Conservation (phyloP, 2,888 invertebrate genomes). For the Lordiphosa andalusiaca region DNA sequence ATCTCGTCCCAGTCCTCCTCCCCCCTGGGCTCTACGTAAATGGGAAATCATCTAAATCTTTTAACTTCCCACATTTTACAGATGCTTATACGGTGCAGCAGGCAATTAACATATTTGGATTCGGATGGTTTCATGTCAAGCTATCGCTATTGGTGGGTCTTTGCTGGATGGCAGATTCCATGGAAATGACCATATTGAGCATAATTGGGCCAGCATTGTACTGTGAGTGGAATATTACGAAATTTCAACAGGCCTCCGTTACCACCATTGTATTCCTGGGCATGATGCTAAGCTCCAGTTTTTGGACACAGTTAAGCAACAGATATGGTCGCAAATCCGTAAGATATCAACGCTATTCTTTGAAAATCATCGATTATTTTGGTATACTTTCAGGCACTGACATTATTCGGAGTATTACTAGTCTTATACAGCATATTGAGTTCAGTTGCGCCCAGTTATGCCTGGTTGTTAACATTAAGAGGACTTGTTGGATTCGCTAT, state of each 20-base stretch:
- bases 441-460: conserved; percentile 93
- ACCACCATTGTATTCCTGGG: conserved; percentile 97
- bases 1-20: no score
- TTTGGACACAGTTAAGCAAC: conserved; percentile 97
- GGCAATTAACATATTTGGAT: conserved; percentile 92
- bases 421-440: conserved; percentile 95
- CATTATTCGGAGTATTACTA: conserved; percentile 92
- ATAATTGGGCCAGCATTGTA: conserved; percentile 95
- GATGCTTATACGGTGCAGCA: conserved; percentile 93
- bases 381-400: conserved; percentile 83
- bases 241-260: conserved; percentile 94
- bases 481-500: conserved; percentile 97
- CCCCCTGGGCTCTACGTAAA: no score
- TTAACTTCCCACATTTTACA: conserved; percentile 69
- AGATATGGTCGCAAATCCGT: conserved; percentile 91
- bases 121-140: conserved; percentile 94
- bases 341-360: conserved; percentile 1
- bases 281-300: conserved; percentile 98
- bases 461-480: conserved; percentile 93
- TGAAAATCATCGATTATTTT: not conserved
- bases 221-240: conserved; percentile 94
- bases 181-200: conserved; percentile 98
- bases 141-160: conserved; percentile 91
- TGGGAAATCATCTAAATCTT: conserved; percentile 30
- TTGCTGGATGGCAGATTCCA: conserved; percentile 98